Conservation (phyloP, 2,113 vertebrate genomes). For the Axis porcinus region DNA sequence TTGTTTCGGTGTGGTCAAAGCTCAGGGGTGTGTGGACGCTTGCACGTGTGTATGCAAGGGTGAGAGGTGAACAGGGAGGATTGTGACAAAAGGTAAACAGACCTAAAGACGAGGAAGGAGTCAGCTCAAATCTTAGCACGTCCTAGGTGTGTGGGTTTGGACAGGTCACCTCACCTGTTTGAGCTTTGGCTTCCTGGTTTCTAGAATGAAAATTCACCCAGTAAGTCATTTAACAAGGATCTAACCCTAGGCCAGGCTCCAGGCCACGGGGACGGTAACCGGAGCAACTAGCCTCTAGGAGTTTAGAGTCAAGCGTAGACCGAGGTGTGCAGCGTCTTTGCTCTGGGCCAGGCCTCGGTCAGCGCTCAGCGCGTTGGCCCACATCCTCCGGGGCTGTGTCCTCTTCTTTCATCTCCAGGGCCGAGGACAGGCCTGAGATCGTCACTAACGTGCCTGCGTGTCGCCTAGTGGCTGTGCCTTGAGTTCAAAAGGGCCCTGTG, state of each 20-base stretch:
- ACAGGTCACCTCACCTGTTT: not conserved
- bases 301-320: rapidly evolving
- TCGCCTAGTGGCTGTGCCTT: rapidly evolving
- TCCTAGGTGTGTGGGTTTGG: not conserved
- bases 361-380: not conserved
- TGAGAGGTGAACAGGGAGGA: not conserved
- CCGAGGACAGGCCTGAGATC: too few species aligned
- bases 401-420: not conserved
- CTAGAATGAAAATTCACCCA: not conserved
- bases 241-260: not conserved
- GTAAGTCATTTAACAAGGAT: not conserved
- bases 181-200: not conserved
- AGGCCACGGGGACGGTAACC: not conserved
- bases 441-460: not conserved
- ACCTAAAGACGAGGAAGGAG: not conserved
- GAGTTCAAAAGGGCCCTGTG: not conserved
- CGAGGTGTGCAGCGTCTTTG: rapidly evolving
- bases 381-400: not conserved
- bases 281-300: not conserved
- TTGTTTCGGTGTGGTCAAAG: not conserved
- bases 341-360: not conserved
- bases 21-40: rapidly evolving
- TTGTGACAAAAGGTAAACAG: not conserved
- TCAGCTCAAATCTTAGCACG: not conserved
- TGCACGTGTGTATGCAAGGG: not conserved